Evolutionary conservation across 2,888 invertebrate genomes (phyloP).

Genomic region (Slavum lentiscoides): DNA sequence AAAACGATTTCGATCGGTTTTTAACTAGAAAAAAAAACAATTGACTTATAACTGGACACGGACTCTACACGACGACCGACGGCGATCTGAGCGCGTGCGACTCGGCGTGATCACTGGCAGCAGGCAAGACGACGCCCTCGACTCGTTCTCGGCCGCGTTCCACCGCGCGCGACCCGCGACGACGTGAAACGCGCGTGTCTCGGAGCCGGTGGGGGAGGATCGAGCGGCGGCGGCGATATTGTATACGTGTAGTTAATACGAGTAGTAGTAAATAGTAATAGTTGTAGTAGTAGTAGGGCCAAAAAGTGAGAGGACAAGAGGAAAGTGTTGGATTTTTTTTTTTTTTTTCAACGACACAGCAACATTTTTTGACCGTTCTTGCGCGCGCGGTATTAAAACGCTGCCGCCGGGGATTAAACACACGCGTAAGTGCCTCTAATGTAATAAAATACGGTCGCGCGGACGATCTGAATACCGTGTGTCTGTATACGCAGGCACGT

Average conservation of each 20-base stretch:
- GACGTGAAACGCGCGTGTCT: no score
- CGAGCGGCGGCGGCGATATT: not conserved
- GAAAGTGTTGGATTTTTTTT: conserved; percentile 35
- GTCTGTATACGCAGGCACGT: no score
- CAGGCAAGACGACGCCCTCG: conserved; percentile 41
- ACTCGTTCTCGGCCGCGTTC: conserved; percentile 45
- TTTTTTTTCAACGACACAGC: not conserved
- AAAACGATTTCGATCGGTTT: no score
- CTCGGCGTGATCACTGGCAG: conserved; percentile 47
- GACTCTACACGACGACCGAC: not conserved
- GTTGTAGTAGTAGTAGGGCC: conserved; percentile 25
- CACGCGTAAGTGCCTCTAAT: no score
- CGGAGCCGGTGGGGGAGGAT: conserved; percentile 43
- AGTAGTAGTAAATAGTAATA: not conserved
- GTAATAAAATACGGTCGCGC: no score
- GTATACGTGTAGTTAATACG: not conserved
- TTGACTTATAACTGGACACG: not conserved
- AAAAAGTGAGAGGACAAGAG: conserved; percentile 51
- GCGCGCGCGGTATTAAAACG: no score
- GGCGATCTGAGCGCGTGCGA: conserved; percentile 51
- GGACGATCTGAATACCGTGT: no score
- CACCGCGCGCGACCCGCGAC: conserved; percentile 22
- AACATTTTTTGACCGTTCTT: not conserved
- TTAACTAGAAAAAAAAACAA: no score
- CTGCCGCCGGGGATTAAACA: no score